Evolutionary conservation across 2,888 invertebrate species (phyloP), one percentile per base, ranked within the genome.

Genomic region (Nowickia ferox): DNA sequence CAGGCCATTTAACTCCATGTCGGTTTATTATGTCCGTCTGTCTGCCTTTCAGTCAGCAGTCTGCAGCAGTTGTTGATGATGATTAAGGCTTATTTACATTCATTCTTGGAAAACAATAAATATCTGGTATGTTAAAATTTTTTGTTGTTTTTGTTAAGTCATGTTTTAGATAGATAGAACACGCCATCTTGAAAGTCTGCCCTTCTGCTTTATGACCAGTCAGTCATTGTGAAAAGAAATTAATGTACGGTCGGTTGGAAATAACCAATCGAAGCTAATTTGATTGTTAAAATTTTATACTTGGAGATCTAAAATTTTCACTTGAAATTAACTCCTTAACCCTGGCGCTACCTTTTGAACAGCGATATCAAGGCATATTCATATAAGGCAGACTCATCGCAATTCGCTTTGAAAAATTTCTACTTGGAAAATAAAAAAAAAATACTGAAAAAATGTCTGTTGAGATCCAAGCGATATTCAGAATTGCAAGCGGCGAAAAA

Each of bases 51-150:
- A 51, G 75, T 61, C 75, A 65, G 53, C 48, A 82, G 69, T 78
- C 59, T 75, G 30, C 46, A 65, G 65, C 78, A 68, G 80, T 63
- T 84, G 69, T 53, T 63, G 63, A 75, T 79, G 82, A 87, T 90
- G 90, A 90, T 90, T 90, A 90, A 89, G 91, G 90, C 91, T 90
- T 90, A 91, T 91, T 90, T 90, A 88, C 91, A 91, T 89, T 91
- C 89, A 88, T 90, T 87, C 88, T 87, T 82, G 86, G 87, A 87
- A 88, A 79, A 88, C 86, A 84, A 87, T 87, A 84, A 87, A 86
- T 65, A 38, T 61, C 30, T 77, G 48, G 48, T 68, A 38, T 42
- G 66, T 38, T 51, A 17, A 63, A 61, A 42, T 38, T 5, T 61
- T 42, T 30, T 81, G 42, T 53, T 75, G 55, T 65, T 80, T 79